These are phyloP conservation scores for Rhinolophus sinicus DNA, from an alignment of 2,113 vertebrate genomes.

Conservation along the genomic window DNA sequence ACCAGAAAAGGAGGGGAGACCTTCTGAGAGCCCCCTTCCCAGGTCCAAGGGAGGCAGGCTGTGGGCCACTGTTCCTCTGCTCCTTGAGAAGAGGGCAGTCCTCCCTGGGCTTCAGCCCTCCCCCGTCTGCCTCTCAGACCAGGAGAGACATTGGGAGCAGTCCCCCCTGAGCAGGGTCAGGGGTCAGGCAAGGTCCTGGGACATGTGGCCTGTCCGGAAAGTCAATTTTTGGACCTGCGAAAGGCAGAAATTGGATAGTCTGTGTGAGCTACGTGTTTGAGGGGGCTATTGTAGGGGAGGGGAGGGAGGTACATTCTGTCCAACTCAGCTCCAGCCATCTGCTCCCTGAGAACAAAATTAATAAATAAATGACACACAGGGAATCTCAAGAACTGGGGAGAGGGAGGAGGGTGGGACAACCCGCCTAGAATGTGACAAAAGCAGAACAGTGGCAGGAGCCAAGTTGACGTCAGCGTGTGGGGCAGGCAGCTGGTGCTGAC, in stretches of 20 bases:
- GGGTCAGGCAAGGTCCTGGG: background rate
- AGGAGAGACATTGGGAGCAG: background rate
- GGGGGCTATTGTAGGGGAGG: background rate
- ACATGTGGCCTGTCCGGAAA: background rate
- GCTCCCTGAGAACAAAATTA: slow-evolving; percentile 63
- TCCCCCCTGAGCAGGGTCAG: background rate
- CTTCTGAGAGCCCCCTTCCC: background rate
- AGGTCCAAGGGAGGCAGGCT: background rate
- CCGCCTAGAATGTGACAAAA: background rate
- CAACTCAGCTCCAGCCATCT: slow-evolving; percentile 64
- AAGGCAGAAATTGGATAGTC: background rate
- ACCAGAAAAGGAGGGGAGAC: background rate
- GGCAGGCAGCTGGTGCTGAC: background rate
- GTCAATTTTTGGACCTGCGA: background rate
- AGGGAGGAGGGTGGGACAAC: background rate
- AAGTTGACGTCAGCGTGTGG: background rate
- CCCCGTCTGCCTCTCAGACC: background rate
- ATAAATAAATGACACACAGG: slow-evolving; percentile 41
- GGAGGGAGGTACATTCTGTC: background rate
- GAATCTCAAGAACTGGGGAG: background rate
- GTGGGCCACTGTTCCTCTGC: background rate
- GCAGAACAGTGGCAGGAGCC: slow-evolving; percentile 30
- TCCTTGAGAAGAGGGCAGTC: background rate
- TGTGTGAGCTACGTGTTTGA: background rate
- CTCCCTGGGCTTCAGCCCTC: too few species aligned